phyloP scores from a whole-genome alignment of 2,113 vertebrate genomes.

The Geococcyx californianus region DNA sequence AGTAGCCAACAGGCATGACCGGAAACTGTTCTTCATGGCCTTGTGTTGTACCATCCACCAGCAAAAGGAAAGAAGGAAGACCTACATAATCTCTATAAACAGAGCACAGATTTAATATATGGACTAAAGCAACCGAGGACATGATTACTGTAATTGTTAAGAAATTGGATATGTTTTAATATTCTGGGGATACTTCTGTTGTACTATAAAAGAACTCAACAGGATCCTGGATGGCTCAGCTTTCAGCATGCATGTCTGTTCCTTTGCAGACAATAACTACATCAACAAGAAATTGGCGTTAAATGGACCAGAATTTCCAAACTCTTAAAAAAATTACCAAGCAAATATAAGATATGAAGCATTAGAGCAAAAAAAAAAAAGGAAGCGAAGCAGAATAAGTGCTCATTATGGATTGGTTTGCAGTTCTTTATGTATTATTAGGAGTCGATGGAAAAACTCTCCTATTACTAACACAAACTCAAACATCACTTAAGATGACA shows the following conservation, averaged over 20 bases:
- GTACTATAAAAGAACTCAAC: not conserved
- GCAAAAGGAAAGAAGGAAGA: not conserved
- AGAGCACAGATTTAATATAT: not conserved
- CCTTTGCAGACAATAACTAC: constrained; percentile 28
- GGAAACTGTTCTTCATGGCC: not conserved
- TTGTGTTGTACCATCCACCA: not conserved
- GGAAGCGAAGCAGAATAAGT: constrained; percentile 23
- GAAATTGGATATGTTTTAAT: not conserved
- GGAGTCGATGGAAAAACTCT: constrained; percentile 47
- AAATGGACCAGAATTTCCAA: constrained; percentile 23
- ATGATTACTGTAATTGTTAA: not conserved
- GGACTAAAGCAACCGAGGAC: not conserved
- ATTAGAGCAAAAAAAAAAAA: constrained; percentile 11
- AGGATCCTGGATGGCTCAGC: not conserved
- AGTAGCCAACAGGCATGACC: not conserved
- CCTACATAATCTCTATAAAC: not conserved
- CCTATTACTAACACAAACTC: constrained; percentile 45
- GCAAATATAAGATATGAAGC: constrained; percentile 3
- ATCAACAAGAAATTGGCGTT: not conserved
- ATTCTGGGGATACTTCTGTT: not conserved
- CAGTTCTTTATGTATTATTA: constrained; percentile 36
- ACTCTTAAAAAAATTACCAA: constrained; percentile 21
- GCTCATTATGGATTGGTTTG: constrained; percentile 38
- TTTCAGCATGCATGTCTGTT: not conserved
- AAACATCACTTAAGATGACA: constrained; percentile 35